These are phyloP conservation scores for Deilephila porcellus DNA, from an alignment of 2,888 invertebrate species.

Conservation along the genomic window DNA sequence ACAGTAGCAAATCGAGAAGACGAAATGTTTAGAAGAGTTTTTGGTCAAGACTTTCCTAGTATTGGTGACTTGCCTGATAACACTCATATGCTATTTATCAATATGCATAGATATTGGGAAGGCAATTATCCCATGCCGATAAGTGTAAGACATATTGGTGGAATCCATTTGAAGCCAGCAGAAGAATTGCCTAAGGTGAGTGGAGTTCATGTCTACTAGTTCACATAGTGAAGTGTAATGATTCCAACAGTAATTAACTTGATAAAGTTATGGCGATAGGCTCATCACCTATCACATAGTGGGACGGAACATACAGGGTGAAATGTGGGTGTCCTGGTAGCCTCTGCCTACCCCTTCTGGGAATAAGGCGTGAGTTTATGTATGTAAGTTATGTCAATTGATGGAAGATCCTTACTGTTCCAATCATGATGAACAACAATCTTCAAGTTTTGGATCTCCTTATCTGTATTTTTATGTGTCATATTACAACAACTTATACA, in stretches of 20 bases:
- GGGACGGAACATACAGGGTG: too few relatives aligned
- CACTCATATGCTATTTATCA: conserved; percentile 64
- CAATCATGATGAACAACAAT: too few relatives aligned
- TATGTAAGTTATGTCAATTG: too few relatives aligned
- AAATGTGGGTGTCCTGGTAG: too few relatives aligned
- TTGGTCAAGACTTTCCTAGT: conserved; percentile 48
- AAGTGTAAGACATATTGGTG: conserved; percentile 65
- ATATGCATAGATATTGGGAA: conserved; percentile 63
- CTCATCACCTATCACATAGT: too few relatives aligned
- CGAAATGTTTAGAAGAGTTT: conserved; percentile 39
- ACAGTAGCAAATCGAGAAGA: conserved; percentile 37
- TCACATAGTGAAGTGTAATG: neutral
- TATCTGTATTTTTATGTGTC: neutral
- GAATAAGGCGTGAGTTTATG: too few relatives aligned
- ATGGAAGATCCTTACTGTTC: too few relatives aligned
- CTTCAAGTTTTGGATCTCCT: too few relatives aligned
- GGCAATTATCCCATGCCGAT: conserved; percentile 65
- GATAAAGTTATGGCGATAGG: too few relatives aligned
- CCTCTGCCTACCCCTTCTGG: too few relatives aligned
- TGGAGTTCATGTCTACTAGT: neutral
- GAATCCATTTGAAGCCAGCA: conserved; percentile 58
- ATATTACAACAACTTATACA: neutral
- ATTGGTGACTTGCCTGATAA: conserved; percentile 45
- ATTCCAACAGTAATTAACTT: too few relatives aligned
- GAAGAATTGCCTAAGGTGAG: conserved; percentile 34